A percentile compares a stretch with the other conserved stretches of the same genome.
Evolutionary conservation across 2,888 invertebrate genomes (phyloP).

Genomic region (Branchipolynoe longqiensis): DNA sequence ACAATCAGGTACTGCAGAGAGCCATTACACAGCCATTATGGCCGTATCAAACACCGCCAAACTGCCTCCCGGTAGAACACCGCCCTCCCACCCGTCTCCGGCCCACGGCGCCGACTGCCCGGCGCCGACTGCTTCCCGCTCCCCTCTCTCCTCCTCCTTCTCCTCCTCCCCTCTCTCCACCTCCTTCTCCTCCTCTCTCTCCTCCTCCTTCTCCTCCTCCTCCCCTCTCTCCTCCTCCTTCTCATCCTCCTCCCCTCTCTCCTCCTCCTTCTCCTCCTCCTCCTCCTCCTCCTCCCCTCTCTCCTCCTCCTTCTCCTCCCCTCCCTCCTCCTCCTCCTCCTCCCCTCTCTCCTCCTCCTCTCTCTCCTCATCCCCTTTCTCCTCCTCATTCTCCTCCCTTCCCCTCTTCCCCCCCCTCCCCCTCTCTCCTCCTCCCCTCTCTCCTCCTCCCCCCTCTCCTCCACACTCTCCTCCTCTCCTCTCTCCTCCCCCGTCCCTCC

Average conservation of each 20-base stretch:
- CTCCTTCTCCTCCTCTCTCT: neutral
- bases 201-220: neutral
- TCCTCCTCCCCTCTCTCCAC: too few species aligned
- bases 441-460: neutral
- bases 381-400: too few species aligned
- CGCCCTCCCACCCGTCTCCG: too few species aligned
- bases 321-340: neutral
- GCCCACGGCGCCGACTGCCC: too few species aligned
- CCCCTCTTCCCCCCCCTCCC: neutral
- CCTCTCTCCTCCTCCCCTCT: neutral
- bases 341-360: neutral
- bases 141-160: neutral
- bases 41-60: too few species aligned
- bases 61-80: too few species aligned
- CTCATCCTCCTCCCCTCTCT: too few species aligned
- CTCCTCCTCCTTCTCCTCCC: neutral
- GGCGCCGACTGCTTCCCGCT: neutral
- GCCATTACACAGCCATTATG: too few species aligned
- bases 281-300: neutral
- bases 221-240: neutral
- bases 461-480: neutral
- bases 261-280: neutral
- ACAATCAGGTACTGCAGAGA: too few species aligned
- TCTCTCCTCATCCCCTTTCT: neutral
- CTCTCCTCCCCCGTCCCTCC: too few species aligned